Evolutionary conservation across 2,888 invertebrate genomes (phyloP).

Genomic region (Crematogaster levior): DNA sequence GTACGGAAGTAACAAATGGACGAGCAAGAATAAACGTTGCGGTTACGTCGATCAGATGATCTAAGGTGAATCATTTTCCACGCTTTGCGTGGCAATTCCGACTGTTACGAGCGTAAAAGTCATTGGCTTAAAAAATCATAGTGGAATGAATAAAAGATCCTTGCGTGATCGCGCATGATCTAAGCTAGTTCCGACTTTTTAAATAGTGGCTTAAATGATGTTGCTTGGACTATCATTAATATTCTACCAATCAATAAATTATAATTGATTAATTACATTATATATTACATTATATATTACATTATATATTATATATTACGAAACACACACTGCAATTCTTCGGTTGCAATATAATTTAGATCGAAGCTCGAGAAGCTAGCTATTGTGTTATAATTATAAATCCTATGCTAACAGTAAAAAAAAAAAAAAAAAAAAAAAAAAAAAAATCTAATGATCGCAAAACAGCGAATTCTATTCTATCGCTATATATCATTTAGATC

Average conservation of each 20-base stretch:
- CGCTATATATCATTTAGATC: neutral
- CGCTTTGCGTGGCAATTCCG: slow-evolving; percentile 3
- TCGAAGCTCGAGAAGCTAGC: neutral
- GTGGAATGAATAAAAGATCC: neutral
- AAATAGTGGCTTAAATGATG: neutral
- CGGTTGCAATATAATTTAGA: neutral
- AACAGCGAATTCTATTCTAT: neutral
- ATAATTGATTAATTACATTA: too few species aligned
- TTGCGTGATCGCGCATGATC: slow-evolving; percentile 5
- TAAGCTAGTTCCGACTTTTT: neutral
- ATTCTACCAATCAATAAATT: slow-evolving; percentile 2
- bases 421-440: too few species aligned
- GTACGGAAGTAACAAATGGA: neutral
- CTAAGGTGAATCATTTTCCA: slow-evolving; percentile 26
- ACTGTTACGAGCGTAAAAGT: slow-evolving; percentile 37
- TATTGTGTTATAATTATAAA: neutral
- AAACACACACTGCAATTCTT: neutral
- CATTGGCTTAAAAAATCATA: slow-evolving; percentile 37
- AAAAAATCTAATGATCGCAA: neutral
- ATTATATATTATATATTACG: too few species aligned
- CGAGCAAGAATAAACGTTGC: slow-evolving; percentile 33
- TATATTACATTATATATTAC: too few species aligned
- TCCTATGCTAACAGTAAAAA: neutral
- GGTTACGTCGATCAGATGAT: slow-evolving; percentile 34
- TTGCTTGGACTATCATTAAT: neutral